Conservation (phyloP, 2,797 vertebrate genomes). For the Leptodactylus fallax region DNA sequence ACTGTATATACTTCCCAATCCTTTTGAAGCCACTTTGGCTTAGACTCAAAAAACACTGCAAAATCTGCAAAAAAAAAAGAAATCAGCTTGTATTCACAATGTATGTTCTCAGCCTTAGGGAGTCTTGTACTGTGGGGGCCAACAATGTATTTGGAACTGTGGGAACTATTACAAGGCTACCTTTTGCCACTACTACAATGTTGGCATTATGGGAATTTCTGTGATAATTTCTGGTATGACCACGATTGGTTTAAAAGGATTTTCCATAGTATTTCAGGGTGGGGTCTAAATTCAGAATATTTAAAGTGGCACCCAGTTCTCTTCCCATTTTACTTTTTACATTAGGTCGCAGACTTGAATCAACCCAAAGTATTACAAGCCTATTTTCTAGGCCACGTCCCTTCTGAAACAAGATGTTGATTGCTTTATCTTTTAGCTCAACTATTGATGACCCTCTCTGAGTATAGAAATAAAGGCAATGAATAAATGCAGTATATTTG, state of each 20-base stretch:
- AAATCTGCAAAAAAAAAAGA: no score
- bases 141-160: no score
- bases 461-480: neutral
- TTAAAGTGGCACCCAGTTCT: neutral
- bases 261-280: neutral
- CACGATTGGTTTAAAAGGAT: neutral
- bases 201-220: neutral
- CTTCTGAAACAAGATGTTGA: neutral
- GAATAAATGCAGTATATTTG: neutral
- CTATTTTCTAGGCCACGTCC: neutral
- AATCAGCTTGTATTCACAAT: no score
- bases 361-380: neutral
- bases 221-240: neutral
- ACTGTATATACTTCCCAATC: no score
- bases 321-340: neutral
- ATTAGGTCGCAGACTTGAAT: neutral
- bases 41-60: no score
- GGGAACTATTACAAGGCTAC: no score
- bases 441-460: neutral
- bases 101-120: no score
- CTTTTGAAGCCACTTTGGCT: no score
- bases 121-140: no score
- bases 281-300: no score
- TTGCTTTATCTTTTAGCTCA: no score
- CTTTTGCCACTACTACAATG: no score